Evolutionary conservation across 2,888 invertebrate species (phyloP).

Genomic region (Polydrusus cervinus): DNA sequence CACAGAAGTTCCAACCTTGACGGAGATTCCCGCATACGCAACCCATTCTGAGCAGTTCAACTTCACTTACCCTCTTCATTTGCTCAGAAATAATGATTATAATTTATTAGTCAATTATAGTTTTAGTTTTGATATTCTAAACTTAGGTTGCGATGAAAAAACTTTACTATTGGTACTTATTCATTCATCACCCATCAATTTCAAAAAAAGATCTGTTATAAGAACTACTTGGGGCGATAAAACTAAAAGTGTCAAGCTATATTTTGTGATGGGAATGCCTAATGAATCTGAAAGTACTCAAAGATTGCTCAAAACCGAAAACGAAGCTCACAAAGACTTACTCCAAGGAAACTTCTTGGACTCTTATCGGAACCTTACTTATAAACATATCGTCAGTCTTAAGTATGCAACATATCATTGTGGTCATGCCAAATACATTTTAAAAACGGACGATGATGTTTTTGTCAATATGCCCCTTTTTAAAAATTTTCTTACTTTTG

Average conservation of each 20-base stretch:
- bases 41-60: slow-evolving; percentile 38
- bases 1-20: not conserved
- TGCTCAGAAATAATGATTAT: slow-evolving; percentile 66
- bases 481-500: slow-evolving; percentile 75
- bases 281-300: slow-evolving; percentile 62
- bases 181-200: slow-evolving; percentile 81
- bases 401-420: slow-evolving; percentile 86
- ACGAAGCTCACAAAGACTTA: slow-evolving; percentile 77
- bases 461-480: slow-evolving; percentile 81
- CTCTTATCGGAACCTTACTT: slow-evolving; percentile 87
- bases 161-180: slow-evolving; percentile 67
- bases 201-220: slow-evolving; percentile 78
- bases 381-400: slow-evolving; percentile 88
- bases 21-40: slow-evolving; percentile 15
- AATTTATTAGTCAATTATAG: slow-evolving; percentile 75
- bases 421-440: slow-evolving; percentile 76
- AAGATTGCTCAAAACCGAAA: slow-evolving; percentile 72
- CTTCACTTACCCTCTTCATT: slow-evolving; percentile 56
- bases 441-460: slow-evolving; percentile 87
- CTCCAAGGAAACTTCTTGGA: slow-evolving; percentile 86
- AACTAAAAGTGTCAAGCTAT: slow-evolving; percentile 74
- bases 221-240: slow-evolving; percentile 82
- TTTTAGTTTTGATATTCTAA: slow-evolving; percentile 77
- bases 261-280: slow-evolving; percentile 81
- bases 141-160: slow-evolving; percentile 67